phyloP scores from a whole-genome alignment of 2,888 invertebrate genomes.

The Incurvaria masculella region DNA sequence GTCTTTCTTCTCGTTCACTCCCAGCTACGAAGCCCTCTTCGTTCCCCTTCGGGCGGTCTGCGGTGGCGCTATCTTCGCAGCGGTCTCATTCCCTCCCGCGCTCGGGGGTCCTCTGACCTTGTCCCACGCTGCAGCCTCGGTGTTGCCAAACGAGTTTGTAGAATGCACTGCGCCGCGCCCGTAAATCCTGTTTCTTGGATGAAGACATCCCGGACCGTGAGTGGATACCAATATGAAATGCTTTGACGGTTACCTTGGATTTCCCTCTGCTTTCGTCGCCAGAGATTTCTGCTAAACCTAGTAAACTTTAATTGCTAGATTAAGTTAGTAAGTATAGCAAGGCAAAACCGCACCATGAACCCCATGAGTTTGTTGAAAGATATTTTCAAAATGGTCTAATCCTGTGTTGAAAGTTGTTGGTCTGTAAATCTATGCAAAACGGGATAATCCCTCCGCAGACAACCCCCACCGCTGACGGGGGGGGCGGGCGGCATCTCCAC shows the following conservation, averaged over 20 bases:
- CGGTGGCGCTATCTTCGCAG: background rate
- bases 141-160: background rate
- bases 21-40: background rate
- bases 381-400: too few species aligned
- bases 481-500: slow-evolving; percentile 32
- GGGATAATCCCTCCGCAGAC: background rate
- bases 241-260: too few species aligned
- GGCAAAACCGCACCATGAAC: too few species aligned
- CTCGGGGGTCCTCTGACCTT: background rate
- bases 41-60: background rate
- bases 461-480: too few species aligned
- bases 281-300: too few species aligned
- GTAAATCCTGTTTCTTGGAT: background rate
- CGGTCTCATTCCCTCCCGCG: background rate
- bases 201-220: background rate
- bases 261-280: too few species aligned
- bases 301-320: too few species aligned
- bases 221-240: too few species aligned
- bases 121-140: background rate
- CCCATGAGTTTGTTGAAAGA: too few species aligned
- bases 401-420: too few species aligned
- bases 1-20: background rate
- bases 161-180: background rate
- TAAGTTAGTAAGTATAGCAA: too few species aligned
- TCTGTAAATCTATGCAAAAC: too few species aligned